phyloP scores from a whole-genome alignment of 2,113 vertebrate species.

The Bambusicola thoracicus region DNA sequence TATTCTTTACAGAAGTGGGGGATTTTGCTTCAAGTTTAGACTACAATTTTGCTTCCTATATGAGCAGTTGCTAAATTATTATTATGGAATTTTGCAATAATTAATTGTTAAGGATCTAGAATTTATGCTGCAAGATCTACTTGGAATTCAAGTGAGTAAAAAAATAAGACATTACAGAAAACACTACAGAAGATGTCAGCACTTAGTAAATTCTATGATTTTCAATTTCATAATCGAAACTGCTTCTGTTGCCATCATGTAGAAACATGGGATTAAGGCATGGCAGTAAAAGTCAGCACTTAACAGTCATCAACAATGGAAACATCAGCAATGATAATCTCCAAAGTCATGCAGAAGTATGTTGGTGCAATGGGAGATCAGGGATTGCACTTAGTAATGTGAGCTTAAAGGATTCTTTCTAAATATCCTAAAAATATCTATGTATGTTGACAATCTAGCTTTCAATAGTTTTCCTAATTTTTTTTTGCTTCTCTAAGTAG shows the following conservation, averaged over 20 bases:
- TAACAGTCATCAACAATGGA: not conserved
- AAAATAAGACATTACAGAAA: not conserved
- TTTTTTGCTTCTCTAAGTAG: not conserved
- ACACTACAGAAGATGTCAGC: not conserved
- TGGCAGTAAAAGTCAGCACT: not conserved
- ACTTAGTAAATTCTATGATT: not conserved
- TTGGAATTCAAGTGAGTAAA: not conserved
- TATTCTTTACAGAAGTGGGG: not conserved
- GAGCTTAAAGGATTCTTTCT: not conserved
- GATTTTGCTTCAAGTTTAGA: not conserved
- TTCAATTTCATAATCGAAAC: not conserved
- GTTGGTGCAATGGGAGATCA: not conserved
- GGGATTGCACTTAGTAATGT: not conserved
- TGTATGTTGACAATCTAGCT: not conserved
- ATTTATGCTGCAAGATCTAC: not conserved
- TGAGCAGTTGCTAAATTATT: not conserved
- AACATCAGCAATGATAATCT: not conserved
- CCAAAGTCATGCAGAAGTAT: not conserved
- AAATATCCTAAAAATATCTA: not conserved
- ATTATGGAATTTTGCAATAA: not conserved
- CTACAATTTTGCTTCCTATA: not conserved
- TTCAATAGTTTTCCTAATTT: not conserved
- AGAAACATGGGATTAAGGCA: not conserved
- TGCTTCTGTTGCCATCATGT: not conserved
- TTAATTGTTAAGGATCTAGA: not conserved